phyloP scores from a whole-genome alignment of 2,113 vertebrate species.

The Brienomyrus longianalis region DNA sequence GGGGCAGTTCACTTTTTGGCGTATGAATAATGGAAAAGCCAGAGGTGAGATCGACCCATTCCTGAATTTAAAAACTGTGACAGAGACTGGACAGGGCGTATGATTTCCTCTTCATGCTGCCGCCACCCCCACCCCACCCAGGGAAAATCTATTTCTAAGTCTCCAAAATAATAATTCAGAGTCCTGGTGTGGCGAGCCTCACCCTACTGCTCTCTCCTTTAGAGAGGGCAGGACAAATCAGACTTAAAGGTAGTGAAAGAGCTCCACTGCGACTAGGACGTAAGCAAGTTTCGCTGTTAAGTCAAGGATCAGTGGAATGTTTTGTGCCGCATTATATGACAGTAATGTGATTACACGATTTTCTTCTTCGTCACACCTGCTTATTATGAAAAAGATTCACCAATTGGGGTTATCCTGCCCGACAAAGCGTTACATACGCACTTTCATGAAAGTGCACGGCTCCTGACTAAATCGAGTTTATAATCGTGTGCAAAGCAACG shows the following conservation, averaged over 20 bases:
- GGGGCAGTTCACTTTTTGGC: conserved; percentile 49
- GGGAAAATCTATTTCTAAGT: not conserved
- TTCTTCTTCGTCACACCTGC: not conserved
- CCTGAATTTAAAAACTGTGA: conserved; percentile 48
- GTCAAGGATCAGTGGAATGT: not conserved
- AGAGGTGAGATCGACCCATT: conserved; percentile 41
- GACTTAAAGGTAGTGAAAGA: not conserved
- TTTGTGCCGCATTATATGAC: not conserved
- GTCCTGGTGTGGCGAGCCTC: not conserved
- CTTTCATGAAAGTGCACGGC: not conserved
- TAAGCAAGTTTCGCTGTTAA: not conserved
- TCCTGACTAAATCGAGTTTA: not conserved
- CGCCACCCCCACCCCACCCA: not conserved
- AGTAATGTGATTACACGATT: not conserved
- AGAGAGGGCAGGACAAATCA: not conserved
- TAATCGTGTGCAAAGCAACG: not conserved
- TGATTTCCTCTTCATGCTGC: not conserved
- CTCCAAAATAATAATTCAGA: not conserved
- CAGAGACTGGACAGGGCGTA: conserved; percentile 18
- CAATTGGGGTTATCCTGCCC: not conserved
- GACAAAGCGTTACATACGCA: not conserved
- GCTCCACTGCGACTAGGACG: not conserved
- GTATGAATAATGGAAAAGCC: conserved; percentile 53
- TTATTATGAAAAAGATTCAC: not conserved
- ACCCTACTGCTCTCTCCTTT: not conserved